These are phyloP conservation scores for Platalea minor DNA, from an alignment of 2,797 vertebrate species.

Conservation along the genomic window DNA sequence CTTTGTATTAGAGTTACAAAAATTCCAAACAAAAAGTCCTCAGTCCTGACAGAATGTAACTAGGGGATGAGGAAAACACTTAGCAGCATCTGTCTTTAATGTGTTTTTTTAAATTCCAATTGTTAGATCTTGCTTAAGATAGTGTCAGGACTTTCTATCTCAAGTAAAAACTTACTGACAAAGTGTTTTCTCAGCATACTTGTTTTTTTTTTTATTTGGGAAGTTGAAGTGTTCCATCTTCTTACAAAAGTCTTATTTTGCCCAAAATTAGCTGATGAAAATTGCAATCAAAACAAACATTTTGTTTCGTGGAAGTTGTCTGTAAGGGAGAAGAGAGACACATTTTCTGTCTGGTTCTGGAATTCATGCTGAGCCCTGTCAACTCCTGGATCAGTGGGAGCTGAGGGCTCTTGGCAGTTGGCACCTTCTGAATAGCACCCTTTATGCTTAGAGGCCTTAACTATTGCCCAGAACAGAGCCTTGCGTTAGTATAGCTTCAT, in stretches of 20 bases:
- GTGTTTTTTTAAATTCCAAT: not conserved
- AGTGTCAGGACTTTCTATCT: not conserved
- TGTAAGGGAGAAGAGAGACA: not conserved
- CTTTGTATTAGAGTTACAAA: not conserved
- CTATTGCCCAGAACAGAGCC: not conserved
- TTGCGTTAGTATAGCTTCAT: not conserved
- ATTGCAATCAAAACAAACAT: not conserved
- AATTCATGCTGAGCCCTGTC: constrained; percentile 8
- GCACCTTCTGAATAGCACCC: constrained; percentile 20
- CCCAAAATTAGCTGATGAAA: not conserved
- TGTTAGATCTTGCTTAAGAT: not conserved
- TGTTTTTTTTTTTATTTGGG: not conserved
- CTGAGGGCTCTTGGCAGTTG: constrained; percentile 16
- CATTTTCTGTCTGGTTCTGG: not conserved
- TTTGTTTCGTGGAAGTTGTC: not conserved
- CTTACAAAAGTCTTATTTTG: not conserved
- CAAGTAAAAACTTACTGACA: not conserved
- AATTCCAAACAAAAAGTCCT: not conserved
- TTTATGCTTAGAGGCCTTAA: constrained; percentile 3
- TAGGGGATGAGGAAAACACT: not conserved
- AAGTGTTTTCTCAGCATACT: not conserved
- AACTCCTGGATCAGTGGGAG: not conserved
- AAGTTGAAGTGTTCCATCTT: not conserved
- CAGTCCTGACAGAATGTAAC: not conserved
- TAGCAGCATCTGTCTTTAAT: not conserved